phyloP scores from a whole-genome alignment of 1,140 invertebrate genomes.

The Pogonognathellus flavescens region DNA sequence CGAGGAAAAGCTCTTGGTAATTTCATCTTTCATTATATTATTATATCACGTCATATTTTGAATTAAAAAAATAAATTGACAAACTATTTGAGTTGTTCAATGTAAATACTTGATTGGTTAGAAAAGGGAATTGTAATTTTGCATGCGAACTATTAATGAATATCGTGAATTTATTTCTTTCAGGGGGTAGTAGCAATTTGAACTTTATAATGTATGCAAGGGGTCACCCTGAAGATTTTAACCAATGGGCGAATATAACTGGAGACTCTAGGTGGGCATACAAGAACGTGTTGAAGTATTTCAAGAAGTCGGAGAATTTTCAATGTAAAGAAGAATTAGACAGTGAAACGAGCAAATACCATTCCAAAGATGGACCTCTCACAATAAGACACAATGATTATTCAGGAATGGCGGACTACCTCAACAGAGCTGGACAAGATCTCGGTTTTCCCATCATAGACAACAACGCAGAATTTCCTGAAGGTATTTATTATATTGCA shows the following conservation, averaged over 20 bases:
- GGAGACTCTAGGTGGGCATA: conserved; percentile 93
- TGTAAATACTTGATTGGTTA: too few relatives aligned
- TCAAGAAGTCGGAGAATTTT: conserved; percentile 74
- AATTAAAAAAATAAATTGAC: neutral
- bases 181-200: conserved; percentile 75
- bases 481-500: conserved; percentile 9
- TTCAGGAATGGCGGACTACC: conserved; percentile 16
- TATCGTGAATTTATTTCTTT: neutral
- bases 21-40: too few relatives aligned
- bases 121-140: too few relatives aligned
- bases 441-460: neutral
- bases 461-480: neutral
- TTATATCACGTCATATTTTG: neutral
- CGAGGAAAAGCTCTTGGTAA: conserved; percentile 81
- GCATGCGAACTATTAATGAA: too few relatives aligned
- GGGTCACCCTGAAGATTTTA: conserved; percentile 84
- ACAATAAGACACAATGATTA: neutral
- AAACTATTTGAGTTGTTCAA: too few relatives aligned
- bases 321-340: neutral
- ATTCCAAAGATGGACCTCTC: neutral
- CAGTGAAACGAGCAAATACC: neutral
- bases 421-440: conserved; percentile 75
- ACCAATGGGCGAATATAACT: conserved; percentile 84
- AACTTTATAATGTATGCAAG: conserved; percentile 81
- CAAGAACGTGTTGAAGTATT: conserved; percentile 80